Conservation (phyloP, 2,797 vertebrate genomes). For the Morelia viridis region DNA sequence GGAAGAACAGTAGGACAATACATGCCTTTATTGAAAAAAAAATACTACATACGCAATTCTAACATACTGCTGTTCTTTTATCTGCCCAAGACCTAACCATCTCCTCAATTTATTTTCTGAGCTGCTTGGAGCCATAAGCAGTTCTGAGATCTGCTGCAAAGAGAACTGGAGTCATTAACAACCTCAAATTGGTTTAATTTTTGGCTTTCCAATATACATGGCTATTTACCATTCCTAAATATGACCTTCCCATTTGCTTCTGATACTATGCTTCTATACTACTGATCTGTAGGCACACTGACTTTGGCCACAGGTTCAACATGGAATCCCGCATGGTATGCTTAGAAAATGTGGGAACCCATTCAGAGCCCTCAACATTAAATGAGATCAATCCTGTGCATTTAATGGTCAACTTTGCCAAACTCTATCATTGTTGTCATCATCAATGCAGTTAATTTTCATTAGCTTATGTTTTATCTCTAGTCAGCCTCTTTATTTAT, state of each 20-base stretch:
- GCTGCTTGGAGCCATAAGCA: neutral
- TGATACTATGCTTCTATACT: neutral
- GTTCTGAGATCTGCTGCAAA: too few species aligned
- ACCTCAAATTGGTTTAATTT: neutral
- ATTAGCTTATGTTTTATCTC: neutral
- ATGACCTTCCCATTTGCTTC: neutral
- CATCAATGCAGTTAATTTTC: neutral
- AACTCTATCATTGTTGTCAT: neutral
- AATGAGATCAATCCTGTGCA: neutral
- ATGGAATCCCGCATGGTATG: neutral
- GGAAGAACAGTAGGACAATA: neutral
- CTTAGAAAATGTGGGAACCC: neutral
- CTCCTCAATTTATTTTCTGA: neutral
- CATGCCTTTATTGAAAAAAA: neutral
- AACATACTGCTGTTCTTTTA: neutral
- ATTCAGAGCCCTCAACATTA: neutral
- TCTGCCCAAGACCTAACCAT: neutral
- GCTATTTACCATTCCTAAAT: too few species aligned
- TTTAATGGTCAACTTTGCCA: neutral
- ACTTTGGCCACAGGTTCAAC: neutral
- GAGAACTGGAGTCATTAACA: neutral
- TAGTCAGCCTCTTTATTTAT: neutral
- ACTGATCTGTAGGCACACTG: neutral
- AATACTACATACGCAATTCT: neutral
- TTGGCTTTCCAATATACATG: neutral